phyloP scores from a whole-genome alignment of 2,888 invertebrate genomes.

The Litoditis marina region DNA sequence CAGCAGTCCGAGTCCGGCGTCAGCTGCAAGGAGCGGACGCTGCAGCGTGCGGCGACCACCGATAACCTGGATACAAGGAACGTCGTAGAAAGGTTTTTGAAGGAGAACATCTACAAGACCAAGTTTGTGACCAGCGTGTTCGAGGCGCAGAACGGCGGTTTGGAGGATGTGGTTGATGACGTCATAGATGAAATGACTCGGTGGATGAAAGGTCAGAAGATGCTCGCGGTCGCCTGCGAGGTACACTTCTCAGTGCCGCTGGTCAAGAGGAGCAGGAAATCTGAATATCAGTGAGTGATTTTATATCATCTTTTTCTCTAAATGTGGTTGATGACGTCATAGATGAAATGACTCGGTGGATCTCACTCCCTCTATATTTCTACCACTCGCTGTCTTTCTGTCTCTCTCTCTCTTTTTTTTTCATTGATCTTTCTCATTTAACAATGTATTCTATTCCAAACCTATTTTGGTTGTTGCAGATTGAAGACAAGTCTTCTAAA shows the following conservation, averaged over 20 bases:
- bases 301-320: background rate
- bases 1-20: too few relatives aligned
- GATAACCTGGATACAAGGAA: slow-evolving; percentile 4
- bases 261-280: slow-evolving; percentile 35
- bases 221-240: slow-evolving; percentile 56
- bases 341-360: too few relatives aligned
- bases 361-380: background rate
- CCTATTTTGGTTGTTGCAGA: slow-evolving; percentile 25
- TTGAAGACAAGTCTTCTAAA: slow-evolving; percentile 53
- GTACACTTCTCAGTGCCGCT: slow-evolving; percentile 58
- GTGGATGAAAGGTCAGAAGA: slow-evolving; percentile 47
- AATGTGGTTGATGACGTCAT: too few relatives aligned
- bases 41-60: background rate
- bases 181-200: slow-evolving; percentile 43
- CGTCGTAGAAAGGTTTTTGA: slow-evolving; percentile 31
- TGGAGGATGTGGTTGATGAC: slow-evolving; percentile 30
- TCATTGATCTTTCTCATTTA: background rate
- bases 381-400: too few relatives aligned
- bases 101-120: slow-evolving; percentile 40
- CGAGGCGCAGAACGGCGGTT: slow-evolving; percentile 45
- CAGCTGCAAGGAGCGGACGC: background rate
- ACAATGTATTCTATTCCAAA: background rate
- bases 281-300: slow-evolving; percentile 43
- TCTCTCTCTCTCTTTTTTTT: background rate
- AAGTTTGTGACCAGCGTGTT: slow-evolving; percentile 57